phyloP scores from a whole-genome alignment of 1,140 invertebrate species.

The Ephestia elutella region DNA sequence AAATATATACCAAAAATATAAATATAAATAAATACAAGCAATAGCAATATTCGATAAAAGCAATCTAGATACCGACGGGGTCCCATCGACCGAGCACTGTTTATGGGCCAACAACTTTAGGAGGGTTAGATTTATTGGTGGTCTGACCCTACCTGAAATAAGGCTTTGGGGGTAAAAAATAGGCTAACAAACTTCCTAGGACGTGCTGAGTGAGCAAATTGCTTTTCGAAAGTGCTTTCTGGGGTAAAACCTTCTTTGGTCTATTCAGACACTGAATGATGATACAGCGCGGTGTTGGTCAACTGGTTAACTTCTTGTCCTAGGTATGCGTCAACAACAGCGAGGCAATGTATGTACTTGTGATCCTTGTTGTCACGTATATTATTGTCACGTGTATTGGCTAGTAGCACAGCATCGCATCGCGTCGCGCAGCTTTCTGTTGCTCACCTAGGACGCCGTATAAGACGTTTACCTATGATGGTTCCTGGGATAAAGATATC shows the following conservation, averaged over 20 bases:
- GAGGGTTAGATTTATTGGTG: constrained; percentile 48
- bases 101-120: constrained; percentile 49
- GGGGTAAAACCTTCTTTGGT: neutral
- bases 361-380: too few relatives aligned
- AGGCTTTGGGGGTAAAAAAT: constrained; percentile 25
- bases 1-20: neutral
- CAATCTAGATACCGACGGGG: constrained; percentile 48
- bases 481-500: too few relatives aligned
- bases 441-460: too few relatives aligned
- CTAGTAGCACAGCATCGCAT: too few relatives aligned
- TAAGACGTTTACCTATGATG: too few relatives aligned
- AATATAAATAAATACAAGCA: constrained; percentile 36
- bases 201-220: neutral
- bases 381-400: too few relatives aligned
- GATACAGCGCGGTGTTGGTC: too few relatives aligned
- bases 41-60: constrained; percentile 55
- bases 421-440: too few relatives aligned
- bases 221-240: neutral
- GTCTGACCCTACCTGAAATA: constrained; percentile 39
- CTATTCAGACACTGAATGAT: neutral
- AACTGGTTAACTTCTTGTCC: too few relatives aligned
- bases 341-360: too few relatives aligned
- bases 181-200: constrained; percentile 6
- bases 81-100: constrained; percentile 36
- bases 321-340: too few relatives aligned